Conservation (phyloP, 2,888 invertebrate genomes). For the Polydrusus pterygomalis region DNA sequence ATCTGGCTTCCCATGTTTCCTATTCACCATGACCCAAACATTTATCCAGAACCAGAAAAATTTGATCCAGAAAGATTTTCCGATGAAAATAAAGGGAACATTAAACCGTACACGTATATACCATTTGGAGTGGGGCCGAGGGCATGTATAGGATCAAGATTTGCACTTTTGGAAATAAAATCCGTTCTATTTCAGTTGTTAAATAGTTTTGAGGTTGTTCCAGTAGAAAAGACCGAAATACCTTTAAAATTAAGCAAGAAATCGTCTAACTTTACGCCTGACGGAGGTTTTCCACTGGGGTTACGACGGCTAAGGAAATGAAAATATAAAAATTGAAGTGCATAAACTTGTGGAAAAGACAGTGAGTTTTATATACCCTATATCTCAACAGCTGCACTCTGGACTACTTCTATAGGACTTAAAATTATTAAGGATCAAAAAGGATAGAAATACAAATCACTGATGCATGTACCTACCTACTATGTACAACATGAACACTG, state of each 20-base stretch:
- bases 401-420: too few species aligned
- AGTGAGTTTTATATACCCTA: too few species aligned
- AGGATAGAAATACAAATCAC: too few species aligned
- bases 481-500: too few species aligned
- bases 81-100: slow-evolving; percentile 19
- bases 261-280: slow-evolving; percentile 57
- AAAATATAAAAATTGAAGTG: too few species aligned
- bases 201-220: slow-evolving; percentile 64
- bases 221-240: slow-evolving; percentile 64
- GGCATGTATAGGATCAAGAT: slow-evolving; percentile 73
- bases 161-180: slow-evolving; percentile 67
- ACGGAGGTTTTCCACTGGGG: slow-evolving; percentile 63
- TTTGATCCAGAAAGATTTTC: slow-evolving; percentile 32
- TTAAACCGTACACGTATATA: slow-evolving; percentile 30
- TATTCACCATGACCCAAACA: slow-evolving; percentile 71
- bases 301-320: slow-evolving; percentile 55
- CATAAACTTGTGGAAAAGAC: too few species aligned
- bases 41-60: slow-evolving; percentile 61
- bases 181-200: slow-evolving; percentile 64
- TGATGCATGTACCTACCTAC: too few species aligned
- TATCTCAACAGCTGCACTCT: too few species aligned
- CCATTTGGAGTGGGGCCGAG: slow-evolving; percentile 33
- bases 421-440: too few species aligned
- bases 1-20: slow-evolving; percentile 67
- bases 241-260: slow-evolving; percentile 61